phyloP scores from a whole-genome alignment of 2,888 invertebrate species.

The Calameuta pallipes region DNA sequence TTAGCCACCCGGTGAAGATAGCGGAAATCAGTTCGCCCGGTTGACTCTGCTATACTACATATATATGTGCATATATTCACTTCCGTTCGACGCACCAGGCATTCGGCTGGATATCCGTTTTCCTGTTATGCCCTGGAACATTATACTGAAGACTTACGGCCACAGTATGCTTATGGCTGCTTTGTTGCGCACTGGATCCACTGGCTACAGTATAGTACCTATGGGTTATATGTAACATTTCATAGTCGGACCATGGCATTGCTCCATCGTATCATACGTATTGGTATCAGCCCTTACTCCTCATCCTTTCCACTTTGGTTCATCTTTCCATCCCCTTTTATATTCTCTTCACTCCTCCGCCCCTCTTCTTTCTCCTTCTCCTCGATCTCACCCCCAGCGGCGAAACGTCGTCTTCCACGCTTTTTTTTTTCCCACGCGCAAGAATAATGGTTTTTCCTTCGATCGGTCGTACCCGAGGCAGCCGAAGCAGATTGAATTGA shows the following conservation, averaged over 20 bases:
- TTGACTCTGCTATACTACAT: not conserved
- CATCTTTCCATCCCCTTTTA: constrained; percentile 11
- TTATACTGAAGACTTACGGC: not conserved
- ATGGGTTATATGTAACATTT: constrained; percentile 46
- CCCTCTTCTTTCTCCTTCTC: constrained; percentile 16
- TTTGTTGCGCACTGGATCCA: not conserved
- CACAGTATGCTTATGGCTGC: not conserved
- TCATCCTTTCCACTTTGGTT: constrained; percentile 25
- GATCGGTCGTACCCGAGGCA: constrained; percentile 37
- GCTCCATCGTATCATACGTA: constrained; percentile 41
- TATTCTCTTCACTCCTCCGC: constrained; percentile 28
- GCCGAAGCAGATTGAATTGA: constrained; percentile 54
- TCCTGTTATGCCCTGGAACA: not conserved
- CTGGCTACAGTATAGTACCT: not conserved
- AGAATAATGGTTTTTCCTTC: constrained; percentile 59
- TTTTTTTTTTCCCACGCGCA: constrained; percentile 16
- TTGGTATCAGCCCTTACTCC: constrained; percentile 19
- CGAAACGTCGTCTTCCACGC: constrained; percentile 16
- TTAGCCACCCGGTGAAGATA: not conserved
- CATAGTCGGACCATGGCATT: constrained; percentile 51
- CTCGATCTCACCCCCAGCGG: constrained; percentile 23
- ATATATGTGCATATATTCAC: not conserved
- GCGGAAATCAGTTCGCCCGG: not conserved
- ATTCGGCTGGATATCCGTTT: not conserved
- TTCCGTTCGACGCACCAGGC: not conserved